Base-by-base conservation (phyloP, 2,888 invertebrate species). In the Apodemia mormo region DNA sequence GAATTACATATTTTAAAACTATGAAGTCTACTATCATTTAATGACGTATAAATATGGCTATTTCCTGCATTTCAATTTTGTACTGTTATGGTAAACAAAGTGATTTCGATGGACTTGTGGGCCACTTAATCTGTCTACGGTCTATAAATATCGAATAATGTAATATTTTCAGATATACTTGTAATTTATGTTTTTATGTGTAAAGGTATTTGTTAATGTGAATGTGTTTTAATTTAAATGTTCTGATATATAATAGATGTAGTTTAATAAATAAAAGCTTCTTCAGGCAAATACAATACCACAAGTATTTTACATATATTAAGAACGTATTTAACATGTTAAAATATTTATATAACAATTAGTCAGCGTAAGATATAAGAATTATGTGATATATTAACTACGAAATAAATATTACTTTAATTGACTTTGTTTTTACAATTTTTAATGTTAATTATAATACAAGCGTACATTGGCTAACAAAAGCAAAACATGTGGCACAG, bases 311-410 rank as follows among this genome's bases (percentile, higher is more conserved):
- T 61, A 61, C 33, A 61, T 10, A 61, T 12, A 61, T 70, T 64
- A 67, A 68, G 68, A 33, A 66, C 66, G 72, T 74, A 67, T 70
- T 72, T 75, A 70, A 71, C 52, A 49, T 68, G 61, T 67, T 70
- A 66, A 66, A 66, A 58, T 74, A 76, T 75, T 76, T 77, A 73
- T 75, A 74, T 76, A 79, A 49, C 12, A 14, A 5, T 81, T 80
- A 85, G 84, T 83, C 80, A 83, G 78, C 80, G 81, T 85, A 81
- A 83, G 85, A 84, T 84, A 80, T 89, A 88, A 85, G 82, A 82
- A 85, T 81, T 88, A 85, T 90, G 90, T 90, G 90, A 90, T 90
- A 90, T 89, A 87, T 86, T 84, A 80, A 85, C 82, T 84, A 76
- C 78, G 81, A 78, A 88, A 86, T 88, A 89, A 89, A 89, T 81